Evolutionary conservation across 2,113 vertebrate genomes (phyloP).

Genomic region (Poeciliopsis turrubarensis): DNA sequence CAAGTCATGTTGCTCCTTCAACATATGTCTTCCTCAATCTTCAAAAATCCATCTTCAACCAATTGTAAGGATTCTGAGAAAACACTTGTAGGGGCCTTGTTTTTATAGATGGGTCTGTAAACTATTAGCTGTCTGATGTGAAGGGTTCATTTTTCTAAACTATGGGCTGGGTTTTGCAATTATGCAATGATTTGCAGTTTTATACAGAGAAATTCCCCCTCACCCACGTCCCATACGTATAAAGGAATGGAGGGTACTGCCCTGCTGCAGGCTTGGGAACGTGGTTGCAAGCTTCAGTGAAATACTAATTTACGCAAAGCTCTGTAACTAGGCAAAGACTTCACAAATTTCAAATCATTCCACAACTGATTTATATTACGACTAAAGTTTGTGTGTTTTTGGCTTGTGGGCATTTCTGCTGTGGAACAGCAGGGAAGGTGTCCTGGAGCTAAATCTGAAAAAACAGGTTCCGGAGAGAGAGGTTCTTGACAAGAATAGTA

Average conservation of each 20-base stretch:
- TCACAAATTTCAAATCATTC: background rate
- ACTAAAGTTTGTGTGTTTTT: background rate
- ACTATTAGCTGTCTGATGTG: constrained; percentile 46
- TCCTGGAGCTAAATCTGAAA: constrained; percentile 48
- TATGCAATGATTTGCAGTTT: constrained; percentile 50
- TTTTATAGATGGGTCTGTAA: constrained; percentile 46
- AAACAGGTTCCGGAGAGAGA: constrained; percentile 43
- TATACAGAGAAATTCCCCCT: constrained; percentile 22
- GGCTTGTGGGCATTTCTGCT: constrained; percentile 19
- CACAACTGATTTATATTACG: constrained; percentile 6
- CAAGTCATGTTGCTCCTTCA: constrained; percentile 42
- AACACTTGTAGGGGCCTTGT: constrained; percentile 25
- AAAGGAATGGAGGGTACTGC: constrained; percentile 6
- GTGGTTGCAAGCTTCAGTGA: constrained; percentile 9
- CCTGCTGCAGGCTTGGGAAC: constrained; percentile 10
- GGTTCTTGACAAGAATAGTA: constrained; percentile 12
- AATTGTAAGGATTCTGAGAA: constrained; percentile 31
- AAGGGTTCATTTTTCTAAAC: constrained; percentile 39
- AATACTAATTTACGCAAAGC: constrained; percentile 3
- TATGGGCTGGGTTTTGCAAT: constrained; percentile 26
- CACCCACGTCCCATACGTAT: constrained; percentile 1
- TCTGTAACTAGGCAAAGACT: background rate
- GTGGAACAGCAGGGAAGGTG: constrained; percentile 37
- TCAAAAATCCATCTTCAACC: constrained; percentile 32
- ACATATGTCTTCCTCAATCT: constrained; percentile 38